Conservation (phyloP, 2,113 vertebrate genomes). For the Paramisgurnus dabryanus region DNA sequence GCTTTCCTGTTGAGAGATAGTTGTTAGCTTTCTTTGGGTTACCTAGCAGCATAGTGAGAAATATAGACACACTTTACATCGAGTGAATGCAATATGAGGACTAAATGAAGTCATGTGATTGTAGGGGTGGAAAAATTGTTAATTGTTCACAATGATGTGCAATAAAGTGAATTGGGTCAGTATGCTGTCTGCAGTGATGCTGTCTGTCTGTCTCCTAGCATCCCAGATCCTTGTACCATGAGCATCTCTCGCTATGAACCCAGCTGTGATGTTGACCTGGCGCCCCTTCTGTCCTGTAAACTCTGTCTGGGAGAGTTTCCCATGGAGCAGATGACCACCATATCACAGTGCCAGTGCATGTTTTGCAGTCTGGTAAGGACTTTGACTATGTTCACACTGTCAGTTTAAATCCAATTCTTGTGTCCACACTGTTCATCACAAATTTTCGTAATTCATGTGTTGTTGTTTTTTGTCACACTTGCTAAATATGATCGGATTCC, state of each 20-base stretch:
- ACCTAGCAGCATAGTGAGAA: slow-evolving; percentile 26
- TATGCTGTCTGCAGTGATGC: neutral
- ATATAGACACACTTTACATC: slow-evolving; percentile 14
- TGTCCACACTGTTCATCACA: no score
- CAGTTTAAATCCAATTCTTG: no score
- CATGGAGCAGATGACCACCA: slow-evolving; percentile 83
- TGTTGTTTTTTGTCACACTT: no score
- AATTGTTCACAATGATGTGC: no score
- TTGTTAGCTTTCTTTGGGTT: slow-evolving; percentile 19
- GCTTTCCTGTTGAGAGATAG: neutral
- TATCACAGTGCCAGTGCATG: slow-evolving; percentile 85
- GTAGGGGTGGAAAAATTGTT: no score
- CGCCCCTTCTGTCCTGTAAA: slow-evolving; percentile 84
- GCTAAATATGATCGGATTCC: no score
- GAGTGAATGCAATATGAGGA: neutral
- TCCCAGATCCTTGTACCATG: slow-evolving; percentile 72
- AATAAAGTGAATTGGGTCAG: no score
- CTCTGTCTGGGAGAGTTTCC: slow-evolving; percentile 87
- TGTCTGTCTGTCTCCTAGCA: slow-evolving; percentile 62
- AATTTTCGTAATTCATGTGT: no score
- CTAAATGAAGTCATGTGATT: no score
- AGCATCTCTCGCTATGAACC: slow-evolving; percentile 80
- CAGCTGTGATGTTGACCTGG: slow-evolving; percentile 83
- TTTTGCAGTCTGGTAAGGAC: slow-evolving; percentile 75
- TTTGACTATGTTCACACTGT: neutral